A percentile compares a stretch with the other conserved stretches of the same genome.
phyloP scores from a whole-genome alignment of 1,140 invertebrate species.

The Drosophila cardini region DNA sequence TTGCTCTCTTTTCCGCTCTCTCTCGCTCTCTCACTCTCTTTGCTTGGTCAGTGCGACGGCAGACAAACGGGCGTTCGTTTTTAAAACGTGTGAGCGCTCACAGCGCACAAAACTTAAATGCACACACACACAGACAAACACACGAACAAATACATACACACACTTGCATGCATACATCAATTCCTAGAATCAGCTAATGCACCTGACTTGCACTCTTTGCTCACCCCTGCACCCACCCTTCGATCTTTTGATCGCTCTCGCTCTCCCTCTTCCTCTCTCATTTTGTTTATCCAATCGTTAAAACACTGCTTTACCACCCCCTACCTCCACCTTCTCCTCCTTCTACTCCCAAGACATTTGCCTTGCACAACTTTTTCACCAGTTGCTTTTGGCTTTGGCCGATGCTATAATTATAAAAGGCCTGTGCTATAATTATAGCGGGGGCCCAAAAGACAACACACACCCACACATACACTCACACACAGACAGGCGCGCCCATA shows the following conservation, averaged over 20 bases:
- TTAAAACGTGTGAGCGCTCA: constrained; percentile 13
- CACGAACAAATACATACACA: not conserved
- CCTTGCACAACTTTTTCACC: constrained; percentile 52
- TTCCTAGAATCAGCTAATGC: constrained; percentile 39
- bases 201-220: constrained; percentile 20
- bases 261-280: constrained; percentile 1
- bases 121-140: constrained; percentile 1
- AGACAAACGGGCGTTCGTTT: constrained; percentile 47
- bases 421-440: constrained; percentile 75
- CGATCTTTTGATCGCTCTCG: not conserved
- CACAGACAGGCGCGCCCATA: constrained; percentile 49
- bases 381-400: constrained; percentile 30
- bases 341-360: constrained; percentile 53
- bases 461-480: constrained; percentile 17
- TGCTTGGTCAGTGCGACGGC: constrained; percentile 36
- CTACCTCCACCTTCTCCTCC: constrained; percentile 10
- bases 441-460: constrained; percentile 67
- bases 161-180: constrained; percentile 4
- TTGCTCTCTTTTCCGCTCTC: constrained; percentile 7
- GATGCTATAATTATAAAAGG: constrained; percentile 75
- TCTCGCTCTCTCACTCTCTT: constrained; percentile 3
- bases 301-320: not conserved
- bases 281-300: not conserved
- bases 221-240: not conserved
- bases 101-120: not conserved